phyloP scores from a whole-genome alignment of 2,888 invertebrate genomes.

The Drosophila neotestacea region DNA sequence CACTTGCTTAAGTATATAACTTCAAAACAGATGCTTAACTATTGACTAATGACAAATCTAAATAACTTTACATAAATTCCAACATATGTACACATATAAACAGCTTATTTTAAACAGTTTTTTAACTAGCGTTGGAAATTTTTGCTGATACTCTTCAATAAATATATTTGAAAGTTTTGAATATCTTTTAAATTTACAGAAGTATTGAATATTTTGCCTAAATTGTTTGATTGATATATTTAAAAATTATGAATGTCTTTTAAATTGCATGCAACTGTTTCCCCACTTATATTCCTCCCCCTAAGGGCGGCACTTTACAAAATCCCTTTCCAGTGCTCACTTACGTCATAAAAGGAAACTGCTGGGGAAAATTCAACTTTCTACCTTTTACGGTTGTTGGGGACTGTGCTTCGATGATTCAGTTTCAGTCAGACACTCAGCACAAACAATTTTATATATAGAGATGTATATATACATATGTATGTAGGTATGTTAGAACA shows the following conservation, averaged over 20 bases:
- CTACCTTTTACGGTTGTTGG: conserved; percentile 10
- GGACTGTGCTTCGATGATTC: conserved; percentile 17
- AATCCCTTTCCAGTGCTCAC: conserved; percentile 13
- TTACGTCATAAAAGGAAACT: conserved; percentile 27
- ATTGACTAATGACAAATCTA: too few relatives aligned
- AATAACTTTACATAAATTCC: not conserved
- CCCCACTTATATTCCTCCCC: not conserved
- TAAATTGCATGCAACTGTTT: not conserved
- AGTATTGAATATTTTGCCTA: not conserved
- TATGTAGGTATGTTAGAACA: conserved; percentile 12
- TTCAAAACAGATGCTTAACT: not conserved
- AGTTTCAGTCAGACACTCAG: not conserved
- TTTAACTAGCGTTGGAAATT: too few relatives aligned
- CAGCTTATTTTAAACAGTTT: too few relatives aligned
- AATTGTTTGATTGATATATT: not conserved
- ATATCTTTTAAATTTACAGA: too few relatives aligned
- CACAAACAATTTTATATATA: conserved; percentile 23
- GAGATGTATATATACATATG: conserved; percentile 2
- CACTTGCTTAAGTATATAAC: not conserved
- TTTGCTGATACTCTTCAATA: too few relatives aligned
- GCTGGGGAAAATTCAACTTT: conserved; percentile 16
- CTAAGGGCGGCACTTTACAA: not conserved
- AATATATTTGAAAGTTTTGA: too few relatives aligned
- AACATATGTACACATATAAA: too few relatives aligned
- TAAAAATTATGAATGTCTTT: not conserved